Base-by-base conservation (phyloP, 2,113 vertebrate genomes). In the Leptobrachium leishanense region DNA sequence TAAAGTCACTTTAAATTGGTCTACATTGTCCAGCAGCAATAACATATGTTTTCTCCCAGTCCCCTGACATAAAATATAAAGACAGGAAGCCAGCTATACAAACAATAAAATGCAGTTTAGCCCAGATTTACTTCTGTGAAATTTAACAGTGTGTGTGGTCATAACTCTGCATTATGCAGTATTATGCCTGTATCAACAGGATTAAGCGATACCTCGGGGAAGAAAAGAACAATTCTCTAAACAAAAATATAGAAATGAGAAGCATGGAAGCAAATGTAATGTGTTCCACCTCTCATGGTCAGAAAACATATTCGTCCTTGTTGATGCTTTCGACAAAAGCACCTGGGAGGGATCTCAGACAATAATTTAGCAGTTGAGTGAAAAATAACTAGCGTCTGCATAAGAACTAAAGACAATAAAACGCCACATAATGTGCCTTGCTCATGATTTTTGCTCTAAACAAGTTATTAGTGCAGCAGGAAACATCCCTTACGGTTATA, bases 91-190 rank as follows among this genome's bases (percentile, higher is more conserved):
- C 71, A 80, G 74, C 62, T 80, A 73, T 31, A 68, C 77, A 80
- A 80, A 80, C 77, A 80, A 80, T 80, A 80, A 80, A 80, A 71
- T 80, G 77, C 77, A 68, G 20, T 80, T 80, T 80, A 80, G 71
- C 41, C 71, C 77, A 80, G 71, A 80, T 80, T 80, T 74, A 80
- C 77, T 80, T 80, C 71, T 74, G 62, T 74, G 77, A 80, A 68
- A 74, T 80, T 50, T 80, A 74, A 80, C 77, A 80, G 63, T 50
- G 70, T 80, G 77, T 71, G 77, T 80, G 77, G 77, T n/a, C 77
- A 80, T 80, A 80, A 80, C 71, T 80, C 77, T 73, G 55, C 64
- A 80, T 80, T 74, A 80, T 80, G 63, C 77, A 67, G 77, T 53
- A 71, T 80, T 80, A 74, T 74, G 77, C 64, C 77, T 80, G 77